Evolutionary conservation across 2,888 invertebrate species (phyloP).

Genomic region (Balanococcus diminutus): DNA sequence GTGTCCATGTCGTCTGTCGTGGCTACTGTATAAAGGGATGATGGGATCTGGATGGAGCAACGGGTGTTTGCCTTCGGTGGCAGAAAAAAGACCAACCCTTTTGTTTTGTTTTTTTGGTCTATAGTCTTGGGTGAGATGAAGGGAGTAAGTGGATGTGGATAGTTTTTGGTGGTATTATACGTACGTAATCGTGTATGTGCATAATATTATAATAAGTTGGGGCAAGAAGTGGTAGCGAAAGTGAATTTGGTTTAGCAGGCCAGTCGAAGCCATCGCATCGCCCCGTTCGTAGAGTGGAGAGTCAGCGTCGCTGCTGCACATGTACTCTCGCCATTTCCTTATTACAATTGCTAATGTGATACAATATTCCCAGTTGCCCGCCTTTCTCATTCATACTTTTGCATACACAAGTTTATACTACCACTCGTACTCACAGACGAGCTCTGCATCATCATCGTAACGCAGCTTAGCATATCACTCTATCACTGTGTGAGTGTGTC

Average conservation of each 20-base stretch:
- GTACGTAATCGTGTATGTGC: conserved; percentile 4
- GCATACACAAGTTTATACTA: conserved; percentile 58
- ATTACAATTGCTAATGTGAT: conserved; percentile 60
- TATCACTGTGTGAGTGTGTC: neutral
- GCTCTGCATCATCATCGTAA: neutral
- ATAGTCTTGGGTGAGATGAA: too few species aligned
- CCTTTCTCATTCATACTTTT: conserved; percentile 60
- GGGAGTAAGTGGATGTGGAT: too few species aligned
- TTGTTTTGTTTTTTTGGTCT: too few species aligned
- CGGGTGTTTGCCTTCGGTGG: too few species aligned
- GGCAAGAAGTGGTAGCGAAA: neutral
- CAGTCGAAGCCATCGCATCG: too few species aligned
- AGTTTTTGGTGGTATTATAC: too few species aligned
- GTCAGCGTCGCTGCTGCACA: neutral
- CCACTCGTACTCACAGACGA: neutral
- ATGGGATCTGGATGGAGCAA: too few species aligned
- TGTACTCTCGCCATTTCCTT: conserved; percentile 57
- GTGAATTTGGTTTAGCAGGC: conserved; percentile 31
- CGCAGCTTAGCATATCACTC: too few species aligned
- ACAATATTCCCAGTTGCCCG: conserved; percentile 56
- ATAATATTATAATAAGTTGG: neutral
- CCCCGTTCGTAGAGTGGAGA: too few species aligned
- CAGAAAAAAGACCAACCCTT: too few species aligned
- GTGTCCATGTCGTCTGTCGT: too few species aligned
- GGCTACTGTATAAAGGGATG: too few species aligned